A percentile compares a stretch with the other conserved stretches of the same genome.
Evolutionary conservation across 2,888 invertebrate species (phyloP).

Genomic region (Conchocele bisecta): DNA sequence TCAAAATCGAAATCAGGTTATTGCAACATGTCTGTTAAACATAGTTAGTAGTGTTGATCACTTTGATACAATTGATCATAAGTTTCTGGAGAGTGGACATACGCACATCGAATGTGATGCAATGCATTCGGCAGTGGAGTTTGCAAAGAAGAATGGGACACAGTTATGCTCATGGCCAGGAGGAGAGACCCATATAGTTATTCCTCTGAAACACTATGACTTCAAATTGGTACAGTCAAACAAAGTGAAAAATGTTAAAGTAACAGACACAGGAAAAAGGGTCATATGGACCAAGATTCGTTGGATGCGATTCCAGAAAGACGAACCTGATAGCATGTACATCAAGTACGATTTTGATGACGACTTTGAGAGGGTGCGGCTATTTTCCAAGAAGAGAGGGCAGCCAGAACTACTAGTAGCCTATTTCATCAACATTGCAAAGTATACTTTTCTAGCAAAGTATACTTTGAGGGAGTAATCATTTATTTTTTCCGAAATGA

Average conservation of each 20-base stretch:
- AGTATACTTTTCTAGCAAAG: too few species aligned
- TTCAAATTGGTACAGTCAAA: conserved; percentile 11
- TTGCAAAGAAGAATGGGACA: conserved; percentile 39
- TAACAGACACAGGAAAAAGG: neutral
- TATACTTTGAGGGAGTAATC: too few species aligned
- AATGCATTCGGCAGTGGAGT: conserved; percentile 40
- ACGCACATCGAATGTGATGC: conserved; percentile 49
- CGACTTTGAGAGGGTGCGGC: neutral
- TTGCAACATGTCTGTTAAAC: conserved; percentile 30
- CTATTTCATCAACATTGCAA: too few species aligned
- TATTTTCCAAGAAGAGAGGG: neutral
- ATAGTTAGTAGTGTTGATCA: conserved; percentile 6
- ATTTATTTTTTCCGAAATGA: too few species aligned
- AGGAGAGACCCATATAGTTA: conserved; percentile 22
- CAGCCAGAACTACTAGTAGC: too few species aligned
- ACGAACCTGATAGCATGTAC: neutral
- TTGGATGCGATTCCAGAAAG: neutral
- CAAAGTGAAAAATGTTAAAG: neutral
- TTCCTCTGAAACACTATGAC: conserved; percentile 23
- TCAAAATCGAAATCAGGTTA: conserved; percentile 36
- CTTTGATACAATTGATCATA: conserved; percentile 32
- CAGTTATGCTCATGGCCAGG: conserved; percentile 31
- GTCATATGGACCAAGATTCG: neutral
- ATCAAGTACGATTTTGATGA: neutral
- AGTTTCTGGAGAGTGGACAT: conserved; percentile 45